phyloP scores from a whole-genome alignment of 2,888 invertebrate species.

The Liposcelis brunnea region DNA sequence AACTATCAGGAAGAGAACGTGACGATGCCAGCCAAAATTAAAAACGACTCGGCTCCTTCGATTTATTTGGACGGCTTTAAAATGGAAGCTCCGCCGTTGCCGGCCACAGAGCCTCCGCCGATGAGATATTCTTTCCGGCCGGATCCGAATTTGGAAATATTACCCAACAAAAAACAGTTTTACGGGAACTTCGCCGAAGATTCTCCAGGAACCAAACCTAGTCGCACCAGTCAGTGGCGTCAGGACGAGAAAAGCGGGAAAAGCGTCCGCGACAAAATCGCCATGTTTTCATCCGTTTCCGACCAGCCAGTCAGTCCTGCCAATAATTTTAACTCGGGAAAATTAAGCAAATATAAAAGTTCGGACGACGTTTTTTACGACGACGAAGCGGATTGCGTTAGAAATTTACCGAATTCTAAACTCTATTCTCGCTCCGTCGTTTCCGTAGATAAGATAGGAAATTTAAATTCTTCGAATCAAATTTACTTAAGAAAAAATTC shows the following conservation, averaged over 20 bases:
- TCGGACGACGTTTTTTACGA: constrained; percentile 25
- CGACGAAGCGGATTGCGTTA: constrained; percentile 19
- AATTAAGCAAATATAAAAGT: constrained; percentile 26
- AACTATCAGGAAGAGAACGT: constrained; percentile 39
- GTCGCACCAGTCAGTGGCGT: constrained; percentile 27
- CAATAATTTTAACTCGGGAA: constrained; percentile 21
- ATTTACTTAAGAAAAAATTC: not conserved
- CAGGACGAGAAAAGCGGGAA: constrained; percentile 65
- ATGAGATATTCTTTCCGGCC: constrained; percentile 12
- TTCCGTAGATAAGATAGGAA: constrained; percentile 14
- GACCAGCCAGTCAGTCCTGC: constrained; percentile 27
- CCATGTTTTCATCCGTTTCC: constrained; percentile 54
- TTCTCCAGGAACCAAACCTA: too few relatives aligned
- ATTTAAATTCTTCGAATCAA: too few relatives aligned
- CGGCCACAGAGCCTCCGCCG: constrained; percentile 25
- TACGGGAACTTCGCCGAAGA: constrained; percentile 5
- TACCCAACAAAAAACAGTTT: constrained; percentile 10
- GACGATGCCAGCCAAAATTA: constrained; percentile 27
- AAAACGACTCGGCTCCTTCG: constrained; percentile 18
- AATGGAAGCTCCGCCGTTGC: constrained; percentile 23
- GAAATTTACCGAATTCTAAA: constrained; percentile 15
- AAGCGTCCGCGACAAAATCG: constrained; percentile 72
- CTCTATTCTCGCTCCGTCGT: constrained; percentile 16
- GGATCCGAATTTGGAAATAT: constrained; percentile 10
- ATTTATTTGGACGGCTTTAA: constrained; percentile 7